phyloP scores from a whole-genome alignment of 1,140 invertebrate genomes.

The Drosophila bocqueti region DNA sequence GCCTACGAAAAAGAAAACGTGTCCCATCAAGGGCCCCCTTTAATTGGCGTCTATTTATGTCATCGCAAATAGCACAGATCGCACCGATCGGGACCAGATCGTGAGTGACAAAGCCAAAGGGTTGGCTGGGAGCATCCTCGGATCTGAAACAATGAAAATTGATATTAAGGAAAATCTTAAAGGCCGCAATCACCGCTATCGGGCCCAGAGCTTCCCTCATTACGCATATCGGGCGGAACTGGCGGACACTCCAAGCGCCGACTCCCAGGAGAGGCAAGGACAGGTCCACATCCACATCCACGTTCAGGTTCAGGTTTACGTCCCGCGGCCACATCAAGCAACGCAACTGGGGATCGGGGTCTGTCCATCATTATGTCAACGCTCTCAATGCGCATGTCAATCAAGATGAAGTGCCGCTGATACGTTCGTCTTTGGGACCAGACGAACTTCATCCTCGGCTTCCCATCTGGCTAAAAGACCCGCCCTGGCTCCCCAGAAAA shows the following conservation, averaged over 20 bases:
- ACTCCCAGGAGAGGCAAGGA: conserved; percentile 45
- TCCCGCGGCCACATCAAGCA: conserved; percentile 54
- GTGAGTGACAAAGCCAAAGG: conserved; percentile 73
- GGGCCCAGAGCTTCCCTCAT: conserved; percentile 51
- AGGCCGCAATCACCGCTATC: conserved; percentile 64
- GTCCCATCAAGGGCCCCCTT: conserved; percentile 66
- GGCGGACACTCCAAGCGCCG: conserved; percentile 33
- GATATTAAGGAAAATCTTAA: conserved; percentile 79
- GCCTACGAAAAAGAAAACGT: conserved; percentile 23
- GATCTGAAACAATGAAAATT: conserved; percentile 73
- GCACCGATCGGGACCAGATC: conserved; percentile 67
- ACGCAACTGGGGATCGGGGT: conserved; percentile 52
- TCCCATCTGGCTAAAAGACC: not conserved
- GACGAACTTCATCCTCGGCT: conserved; percentile 4
- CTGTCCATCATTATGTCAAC: conserved; percentile 85
- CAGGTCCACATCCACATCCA: conserved; percentile 22
- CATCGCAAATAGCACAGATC: conserved; percentile 65
- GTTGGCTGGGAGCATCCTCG: not conserved
- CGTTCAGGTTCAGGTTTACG: conserved; percentile 16
- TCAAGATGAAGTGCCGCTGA: conserved; percentile 84
- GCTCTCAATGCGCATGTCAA: conserved; percentile 84
- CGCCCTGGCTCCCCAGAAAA: not conserved
- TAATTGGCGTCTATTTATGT: conserved; percentile 83
- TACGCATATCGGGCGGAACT: conserved; percentile 64
- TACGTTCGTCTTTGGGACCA: conserved; percentile 45